Evolutionary conservation across 2,797 vertebrate species (phyloP).

Genomic region (Gobio occitaniae): DNA sequence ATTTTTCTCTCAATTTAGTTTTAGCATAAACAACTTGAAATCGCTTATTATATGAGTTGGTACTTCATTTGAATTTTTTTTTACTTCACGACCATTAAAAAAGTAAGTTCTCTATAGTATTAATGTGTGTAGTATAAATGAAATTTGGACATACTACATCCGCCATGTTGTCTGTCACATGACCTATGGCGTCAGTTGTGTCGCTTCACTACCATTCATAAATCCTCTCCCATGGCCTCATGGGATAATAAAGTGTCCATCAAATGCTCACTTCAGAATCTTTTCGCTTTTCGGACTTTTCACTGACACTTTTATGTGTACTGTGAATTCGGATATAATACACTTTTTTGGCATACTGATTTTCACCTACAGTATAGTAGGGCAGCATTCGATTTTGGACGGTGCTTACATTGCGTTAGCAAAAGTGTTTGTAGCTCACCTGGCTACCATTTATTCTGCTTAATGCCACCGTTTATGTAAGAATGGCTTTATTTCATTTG

Average conservation of each 20-base stretch:
- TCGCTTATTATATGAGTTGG: background rate
- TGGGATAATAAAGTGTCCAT: too few relatives aligned
- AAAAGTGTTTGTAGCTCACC: background rate
- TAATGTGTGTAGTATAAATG: background rate
- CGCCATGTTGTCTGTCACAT: background rate
- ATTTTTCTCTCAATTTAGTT: background rate
- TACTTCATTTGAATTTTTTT: background rate
- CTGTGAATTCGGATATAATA: background rate
- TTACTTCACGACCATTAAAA: background rate
- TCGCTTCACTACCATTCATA: too few relatives aligned
- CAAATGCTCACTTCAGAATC: too few relatives aligned
- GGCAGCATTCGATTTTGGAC: background rate
- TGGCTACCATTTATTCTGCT: background rate
- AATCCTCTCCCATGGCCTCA: too few relatives aligned
- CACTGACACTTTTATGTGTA: background rate
- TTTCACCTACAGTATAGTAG: background rate
- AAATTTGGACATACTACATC: background rate
- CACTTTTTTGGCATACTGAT: background rate
- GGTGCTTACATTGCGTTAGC: background rate
- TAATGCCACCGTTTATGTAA: background rate
- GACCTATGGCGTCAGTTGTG: too few relatives aligned
- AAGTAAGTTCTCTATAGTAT: background rate
- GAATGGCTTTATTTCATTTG: background rate
- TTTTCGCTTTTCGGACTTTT: too few relatives aligned
- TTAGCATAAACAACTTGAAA: background rate